phyloP scores from a whole-genome alignment of 1,140 invertebrate genomes.

The Protaetia brevitarsis region DNA sequence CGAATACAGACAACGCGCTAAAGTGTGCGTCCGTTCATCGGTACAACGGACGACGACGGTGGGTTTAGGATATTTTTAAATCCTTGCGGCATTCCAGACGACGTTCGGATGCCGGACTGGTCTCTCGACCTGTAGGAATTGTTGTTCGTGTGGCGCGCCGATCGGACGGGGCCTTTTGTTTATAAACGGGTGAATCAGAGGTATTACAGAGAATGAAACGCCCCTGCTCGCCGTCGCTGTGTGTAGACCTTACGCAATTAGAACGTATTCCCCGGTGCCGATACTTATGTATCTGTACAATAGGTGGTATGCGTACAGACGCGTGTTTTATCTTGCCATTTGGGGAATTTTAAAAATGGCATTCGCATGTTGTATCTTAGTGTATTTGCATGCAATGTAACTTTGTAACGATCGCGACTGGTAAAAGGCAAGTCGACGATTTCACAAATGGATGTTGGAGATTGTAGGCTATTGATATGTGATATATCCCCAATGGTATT shows the following conservation, averaged over 20 bases:
- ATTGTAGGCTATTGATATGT: too few relatives aligned
- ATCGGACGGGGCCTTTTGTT: background rate
- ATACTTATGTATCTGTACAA: background rate
- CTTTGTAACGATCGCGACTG: too few relatives aligned
- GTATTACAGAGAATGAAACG: background rate
- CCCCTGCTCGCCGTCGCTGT: too few relatives aligned
- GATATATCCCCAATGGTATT: too few relatives aligned
- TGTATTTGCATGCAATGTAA: too few relatives aligned
- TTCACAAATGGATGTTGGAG: too few relatives aligned
- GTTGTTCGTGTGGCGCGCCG: background rate
- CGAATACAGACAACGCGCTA: background rate
- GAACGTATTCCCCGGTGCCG: background rate
- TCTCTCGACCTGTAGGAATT: background rate
- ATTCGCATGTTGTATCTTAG: background rate
- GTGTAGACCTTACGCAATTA: conserved; percentile 13
- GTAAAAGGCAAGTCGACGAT: too few relatives aligned
- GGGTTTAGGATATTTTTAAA: conserved; percentile 9
- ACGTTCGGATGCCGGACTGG: conserved; percentile 1
- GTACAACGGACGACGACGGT: background rate
- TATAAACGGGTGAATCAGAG: conserved; percentile 8
- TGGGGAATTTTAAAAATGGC: background rate
- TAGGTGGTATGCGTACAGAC: background rate
- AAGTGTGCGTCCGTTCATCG: background rate
- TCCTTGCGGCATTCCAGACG: conserved; percentile 9
- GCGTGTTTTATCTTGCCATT: background rate